phyloP scores from a whole-genome alignment of 2,113 vertebrate species.

The Pogonocichla stellata region DNA sequence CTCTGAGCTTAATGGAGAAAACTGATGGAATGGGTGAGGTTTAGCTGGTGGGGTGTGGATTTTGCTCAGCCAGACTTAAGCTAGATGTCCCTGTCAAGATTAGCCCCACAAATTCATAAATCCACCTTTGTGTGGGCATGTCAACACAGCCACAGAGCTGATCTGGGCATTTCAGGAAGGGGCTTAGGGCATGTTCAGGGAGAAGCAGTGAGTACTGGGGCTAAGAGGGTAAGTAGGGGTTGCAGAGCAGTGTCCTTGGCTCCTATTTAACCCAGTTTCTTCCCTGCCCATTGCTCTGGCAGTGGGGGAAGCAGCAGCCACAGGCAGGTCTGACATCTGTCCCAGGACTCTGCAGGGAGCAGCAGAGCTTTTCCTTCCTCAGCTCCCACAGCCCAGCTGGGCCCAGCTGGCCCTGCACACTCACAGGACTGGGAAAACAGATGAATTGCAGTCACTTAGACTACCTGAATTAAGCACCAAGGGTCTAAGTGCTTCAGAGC shows the following conservation, averaged over 20 bases:
- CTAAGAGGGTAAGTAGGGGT: background rate
- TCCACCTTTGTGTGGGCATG: background rate
- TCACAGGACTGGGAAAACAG: background rate
- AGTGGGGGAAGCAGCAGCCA: rapidly evolving
- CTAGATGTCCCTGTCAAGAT: background rate
- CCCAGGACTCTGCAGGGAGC: background rate
- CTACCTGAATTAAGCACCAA: constrained; percentile 54
- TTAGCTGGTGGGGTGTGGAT: background rate
- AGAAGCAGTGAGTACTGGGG: background rate
- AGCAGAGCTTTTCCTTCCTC: background rate
- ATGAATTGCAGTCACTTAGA: background rate
- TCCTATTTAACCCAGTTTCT: background rate
- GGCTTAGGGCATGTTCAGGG: rapidly evolving
- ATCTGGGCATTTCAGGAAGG: background rate
- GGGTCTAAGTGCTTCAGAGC: background rate
- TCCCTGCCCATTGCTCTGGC: background rate
- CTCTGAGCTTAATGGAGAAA: background rate
- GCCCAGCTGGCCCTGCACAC: background rate
- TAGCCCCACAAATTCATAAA: background rate
- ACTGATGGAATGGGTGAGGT: background rate
- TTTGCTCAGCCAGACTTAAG: background rate
- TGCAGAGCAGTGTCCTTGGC: background rate
- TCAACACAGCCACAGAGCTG: background rate
- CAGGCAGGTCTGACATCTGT: background rate
- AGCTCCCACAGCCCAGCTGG: background rate